These are phyloP conservation scores for Drosophila virilis DNA, from an alignment of 1,140 invertebrate species.

Conservation along the genomic window DNA sequence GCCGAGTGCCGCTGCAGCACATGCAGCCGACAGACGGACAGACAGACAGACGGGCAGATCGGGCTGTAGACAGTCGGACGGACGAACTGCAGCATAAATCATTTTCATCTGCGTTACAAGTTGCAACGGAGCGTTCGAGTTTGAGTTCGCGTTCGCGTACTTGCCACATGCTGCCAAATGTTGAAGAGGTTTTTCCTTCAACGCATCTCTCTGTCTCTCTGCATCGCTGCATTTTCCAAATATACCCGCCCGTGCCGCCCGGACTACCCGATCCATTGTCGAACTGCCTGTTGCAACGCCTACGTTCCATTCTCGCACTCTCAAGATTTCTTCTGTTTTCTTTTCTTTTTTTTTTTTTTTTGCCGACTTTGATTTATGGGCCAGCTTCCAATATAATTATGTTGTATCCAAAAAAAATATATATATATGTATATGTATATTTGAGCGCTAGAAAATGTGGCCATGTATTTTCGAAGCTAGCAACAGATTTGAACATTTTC, in stretches of 20 bases:
- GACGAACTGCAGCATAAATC: conserved; percentile 51
- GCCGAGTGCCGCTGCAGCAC: conserved; percentile 18
- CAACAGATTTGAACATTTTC: conserved; percentile 37
- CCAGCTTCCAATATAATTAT: conserved; percentile 78
- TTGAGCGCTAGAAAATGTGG: conserved; percentile 58
- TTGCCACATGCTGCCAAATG: conserved; percentile 79
- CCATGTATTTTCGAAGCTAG: conserved; percentile 60
- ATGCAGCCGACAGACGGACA: conserved; percentile 51
- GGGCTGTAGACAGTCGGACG: conserved; percentile 24
- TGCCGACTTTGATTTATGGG: conserved; percentile 66
- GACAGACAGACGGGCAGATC: conserved; percentile 43
- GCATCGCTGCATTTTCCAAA: conserved; percentile 37
- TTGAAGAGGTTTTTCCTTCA: conserved; percentile 37
- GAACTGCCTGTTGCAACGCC: conserved; percentile 32
- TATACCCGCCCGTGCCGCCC: not conserved
- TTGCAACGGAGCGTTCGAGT: conserved; percentile 65
- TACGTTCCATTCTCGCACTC: conserved; percentile 16
- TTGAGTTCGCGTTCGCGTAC: conserved; percentile 62
- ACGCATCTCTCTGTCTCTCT: not conserved
- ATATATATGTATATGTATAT: conserved; percentile 7
- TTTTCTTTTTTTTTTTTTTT: not conserved
- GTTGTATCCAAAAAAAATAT: conserved; percentile 62
- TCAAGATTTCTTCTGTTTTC: conserved; percentile 33
- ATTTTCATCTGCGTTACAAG: conserved; percentile 57
- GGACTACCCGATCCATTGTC: conserved; percentile 13